Evolutionary conservation across 2,113 vertebrate species (phyloP).

Genomic region (Panthera leo): DNA sequence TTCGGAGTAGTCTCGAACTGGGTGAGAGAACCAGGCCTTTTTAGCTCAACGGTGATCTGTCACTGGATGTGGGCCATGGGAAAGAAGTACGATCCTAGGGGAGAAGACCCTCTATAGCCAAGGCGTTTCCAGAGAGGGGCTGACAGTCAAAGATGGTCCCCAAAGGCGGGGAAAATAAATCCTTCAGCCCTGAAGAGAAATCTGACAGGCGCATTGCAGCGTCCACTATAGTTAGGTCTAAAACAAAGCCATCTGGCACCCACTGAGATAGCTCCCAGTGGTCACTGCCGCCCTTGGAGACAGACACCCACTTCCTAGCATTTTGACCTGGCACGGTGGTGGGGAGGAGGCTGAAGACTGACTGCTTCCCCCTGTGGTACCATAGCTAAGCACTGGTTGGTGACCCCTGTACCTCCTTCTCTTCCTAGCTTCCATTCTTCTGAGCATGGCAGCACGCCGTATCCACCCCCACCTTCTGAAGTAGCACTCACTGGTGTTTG

Average conservation of each 20-base stretch:
- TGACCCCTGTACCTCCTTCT: accelerated
- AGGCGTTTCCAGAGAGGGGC: neutral
- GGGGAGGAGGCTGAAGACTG: too few relatives aligned
- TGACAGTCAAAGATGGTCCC: neutral
- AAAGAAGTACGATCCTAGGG: neutral
- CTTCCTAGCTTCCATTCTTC: neutral
- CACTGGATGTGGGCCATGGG: too few relatives aligned
- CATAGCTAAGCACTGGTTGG: too few relatives aligned
- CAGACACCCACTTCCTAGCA: neutral
- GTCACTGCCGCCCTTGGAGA: neutral
- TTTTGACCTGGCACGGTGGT: neutral
- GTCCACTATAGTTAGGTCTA: neutral
- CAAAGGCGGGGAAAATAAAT: neutral
- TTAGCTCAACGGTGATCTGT: neutral
- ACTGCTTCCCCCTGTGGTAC: too few relatives aligned
- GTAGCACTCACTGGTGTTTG: neutral
- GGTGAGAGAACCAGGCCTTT: too few relatives aligned
- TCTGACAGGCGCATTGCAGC: neutral
- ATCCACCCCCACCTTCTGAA: neutral
- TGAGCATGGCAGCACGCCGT: accelerated
- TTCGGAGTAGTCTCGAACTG: neutral
- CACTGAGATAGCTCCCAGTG: neutral
- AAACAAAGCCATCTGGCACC: neutral
- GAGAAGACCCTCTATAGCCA: neutral
- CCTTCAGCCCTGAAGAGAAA: neutral